These are phyloP conservation scores for Notolabrus celidotus DNA, from an alignment of 2,797 vertebrate genomes.

Conservation along the genomic window DNA sequence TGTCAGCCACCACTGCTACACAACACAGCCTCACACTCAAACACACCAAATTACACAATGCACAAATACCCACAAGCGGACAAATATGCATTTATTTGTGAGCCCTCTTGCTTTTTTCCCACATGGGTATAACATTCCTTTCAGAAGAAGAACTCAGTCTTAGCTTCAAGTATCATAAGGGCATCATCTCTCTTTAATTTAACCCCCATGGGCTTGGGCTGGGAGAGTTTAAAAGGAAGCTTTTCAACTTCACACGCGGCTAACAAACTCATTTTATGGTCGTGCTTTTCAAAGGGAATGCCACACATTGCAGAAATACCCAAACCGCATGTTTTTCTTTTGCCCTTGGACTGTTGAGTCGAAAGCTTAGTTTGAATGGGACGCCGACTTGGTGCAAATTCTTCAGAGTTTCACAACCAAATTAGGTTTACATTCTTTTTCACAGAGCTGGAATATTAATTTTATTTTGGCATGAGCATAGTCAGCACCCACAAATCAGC, in stretches of 20 bases:
- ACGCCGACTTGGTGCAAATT: conserved; percentile 41
- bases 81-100: conserved; percentile 58
- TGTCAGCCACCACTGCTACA: conserved; percentile 61
- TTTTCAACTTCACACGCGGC: conserved; percentile 53
- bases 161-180: conserved; percentile 56
- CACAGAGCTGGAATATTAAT: conserved; percentile 36
- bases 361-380: conserved; percentile 52
- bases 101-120: conserved; percentile 30
- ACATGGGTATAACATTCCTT: conserved; percentile 27
- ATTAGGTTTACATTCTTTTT: conserved; percentile 49
- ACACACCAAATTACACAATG: conserved; percentile 53
- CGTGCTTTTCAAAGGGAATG: conserved; percentile 54
- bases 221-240: conserved; percentile 51
- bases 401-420: conserved; percentile 28
- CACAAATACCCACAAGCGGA: conserved; percentile 40
- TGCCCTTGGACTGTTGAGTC: conserved; percentile 50
- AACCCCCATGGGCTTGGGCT: conserved; percentile 52
- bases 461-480: conserved; percentile 32
- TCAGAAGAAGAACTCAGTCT: conserved; percentile 56
- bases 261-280: conserved; percentile 69
- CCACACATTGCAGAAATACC: conserved; percentile 36
- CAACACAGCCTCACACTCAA: conserved; percentile 48
- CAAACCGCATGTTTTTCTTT: conserved; percentile 36
- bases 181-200: conserved; percentile 63
- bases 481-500: conserved; percentile 40